phyloP scores from a whole-genome alignment of 37 sponge, comb jelly and placozoan species.

The Haliclona indistincta region DNA sequence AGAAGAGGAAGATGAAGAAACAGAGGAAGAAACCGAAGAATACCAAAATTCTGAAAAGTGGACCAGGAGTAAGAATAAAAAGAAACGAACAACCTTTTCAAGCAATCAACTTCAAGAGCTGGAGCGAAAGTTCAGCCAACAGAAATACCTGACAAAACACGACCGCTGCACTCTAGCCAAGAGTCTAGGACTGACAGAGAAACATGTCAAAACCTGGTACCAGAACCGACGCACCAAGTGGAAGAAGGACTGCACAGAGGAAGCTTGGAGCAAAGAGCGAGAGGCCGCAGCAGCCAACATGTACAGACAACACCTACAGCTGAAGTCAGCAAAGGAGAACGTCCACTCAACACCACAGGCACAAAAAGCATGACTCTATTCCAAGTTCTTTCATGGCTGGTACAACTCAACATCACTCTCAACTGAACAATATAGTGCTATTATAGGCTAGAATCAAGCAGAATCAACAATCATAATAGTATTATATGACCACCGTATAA shows the following conservation, averaged over 20 bases:
- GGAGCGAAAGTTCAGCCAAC: slow-evolving; percentile 50
- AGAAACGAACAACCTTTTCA: slow-evolving; percentile 67
- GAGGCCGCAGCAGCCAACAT: slow-evolving; percentile 64
- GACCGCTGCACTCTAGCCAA: slow-evolving; percentile 51
- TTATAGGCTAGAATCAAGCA: too few relatives aligned
- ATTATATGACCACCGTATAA: too few relatives aligned
- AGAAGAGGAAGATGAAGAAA: neutral
- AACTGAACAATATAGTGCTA: too few relatives aligned
- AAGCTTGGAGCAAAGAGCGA: slow-evolving; percentile 70
- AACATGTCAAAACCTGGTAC: slow-evolving; percentile 84
- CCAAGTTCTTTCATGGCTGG: too few relatives aligned
- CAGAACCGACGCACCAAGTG: slow-evolving; percentile 82
- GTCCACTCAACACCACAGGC: too few relatives aligned
- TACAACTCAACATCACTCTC: too few relatives aligned
- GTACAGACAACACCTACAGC: slow-evolving; percentile 65
- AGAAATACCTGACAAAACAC: slow-evolving; percentile 67
- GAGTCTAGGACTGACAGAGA: slow-evolving; percentile 58
- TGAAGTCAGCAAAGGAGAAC: too few relatives aligned
- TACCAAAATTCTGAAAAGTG: neutral
- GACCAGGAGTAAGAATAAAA: slow-evolving; percentile 24
- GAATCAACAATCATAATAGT: too few relatives aligned
- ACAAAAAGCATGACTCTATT: too few relatives aligned
- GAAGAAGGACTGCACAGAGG: slow-evolving; percentile 64
- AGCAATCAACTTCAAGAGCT: slow-evolving; percentile 55
- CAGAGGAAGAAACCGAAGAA: neutral